A percentile compares a stretch with the other conserved stretches of the same genome.
Evolutionary conservation across 2,113 vertebrate species (phyloP).

Genomic region (Oostethus manadensis): DNA sequence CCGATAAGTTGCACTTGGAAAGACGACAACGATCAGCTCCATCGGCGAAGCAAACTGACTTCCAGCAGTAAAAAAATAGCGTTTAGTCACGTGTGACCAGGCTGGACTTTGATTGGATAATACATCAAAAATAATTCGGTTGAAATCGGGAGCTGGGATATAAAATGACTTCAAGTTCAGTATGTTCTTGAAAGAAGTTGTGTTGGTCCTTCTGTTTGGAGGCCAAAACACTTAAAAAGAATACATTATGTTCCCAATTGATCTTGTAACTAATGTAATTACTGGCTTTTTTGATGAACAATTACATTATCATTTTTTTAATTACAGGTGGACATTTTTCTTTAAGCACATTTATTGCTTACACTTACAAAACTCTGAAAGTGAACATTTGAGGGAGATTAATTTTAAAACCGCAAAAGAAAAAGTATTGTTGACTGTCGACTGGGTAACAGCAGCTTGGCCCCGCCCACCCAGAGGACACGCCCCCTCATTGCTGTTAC

Average conservation of each 20-base stretch:
- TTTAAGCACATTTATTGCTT: neutral
- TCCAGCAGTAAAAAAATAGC: too few species aligned
- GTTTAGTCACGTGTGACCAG: too few species aligned
- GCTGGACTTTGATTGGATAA: neutral
- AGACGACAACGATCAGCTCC: slow-evolving; percentile 2
- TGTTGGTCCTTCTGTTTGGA: too few species aligned
- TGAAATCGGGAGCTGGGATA: neutral
- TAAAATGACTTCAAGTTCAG: neutral
- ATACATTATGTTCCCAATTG: neutral
- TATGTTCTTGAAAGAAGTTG: too few species aligned
- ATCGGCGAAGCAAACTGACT: too few species aligned
- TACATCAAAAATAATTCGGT: neutral
- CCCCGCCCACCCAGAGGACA: too few species aligned
- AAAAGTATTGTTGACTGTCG: neutral
- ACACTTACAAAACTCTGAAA: neutral
- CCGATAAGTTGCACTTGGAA: slow-evolving; percentile 22
- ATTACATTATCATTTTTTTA: neutral
- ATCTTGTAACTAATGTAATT: neutral
- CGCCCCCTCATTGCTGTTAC: too few species aligned
- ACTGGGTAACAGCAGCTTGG: too few species aligned
- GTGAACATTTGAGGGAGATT: neutral
- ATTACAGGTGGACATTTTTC: neutral
- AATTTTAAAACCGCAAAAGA: neutral
- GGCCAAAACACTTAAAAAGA: neutral
- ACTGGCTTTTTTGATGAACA: neutral